phyloP scores from a whole-genome alignment of 2,113 vertebrate species.

The Ranitomeya imitator region DNA sequence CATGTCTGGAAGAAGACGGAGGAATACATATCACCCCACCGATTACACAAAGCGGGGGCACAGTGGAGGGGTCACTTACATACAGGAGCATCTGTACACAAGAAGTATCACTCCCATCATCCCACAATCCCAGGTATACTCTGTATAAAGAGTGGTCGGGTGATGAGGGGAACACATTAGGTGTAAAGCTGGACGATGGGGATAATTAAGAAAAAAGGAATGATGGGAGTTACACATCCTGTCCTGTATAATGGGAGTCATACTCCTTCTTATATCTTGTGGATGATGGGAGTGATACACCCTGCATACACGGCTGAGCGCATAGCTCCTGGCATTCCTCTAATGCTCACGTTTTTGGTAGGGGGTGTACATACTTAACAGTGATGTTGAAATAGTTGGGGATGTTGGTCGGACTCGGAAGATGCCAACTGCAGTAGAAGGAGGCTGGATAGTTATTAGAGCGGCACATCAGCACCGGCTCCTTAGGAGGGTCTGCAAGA shows the following conservation, averaged over 20 bases:
- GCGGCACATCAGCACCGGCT: conserved; percentile 86
- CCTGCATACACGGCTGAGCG: background rate
- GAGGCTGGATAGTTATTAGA: conserved; percentile 96
- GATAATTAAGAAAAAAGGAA: too few species aligned
- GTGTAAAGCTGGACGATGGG: too few species aligned
- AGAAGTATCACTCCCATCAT: background rate
- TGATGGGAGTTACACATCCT: too few species aligned
- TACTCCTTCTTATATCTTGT: too few species aligned
- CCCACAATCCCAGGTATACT: too few species aligned
- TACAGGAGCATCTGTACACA: background rate
- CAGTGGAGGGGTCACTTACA: background rate
- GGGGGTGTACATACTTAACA: conserved; percentile 82
- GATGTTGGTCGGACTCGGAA: conserved; percentile 84
- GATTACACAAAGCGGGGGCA: too few species aligned
- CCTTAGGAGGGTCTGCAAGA: conserved; percentile 77
- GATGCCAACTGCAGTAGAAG: conserved; percentile 98
- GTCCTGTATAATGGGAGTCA: too few species aligned
- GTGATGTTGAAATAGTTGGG: conserved; percentile 91
- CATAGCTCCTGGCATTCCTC: too few species aligned
- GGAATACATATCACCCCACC: background rate
- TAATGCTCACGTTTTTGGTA: too few species aligned
- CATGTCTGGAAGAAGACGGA: conserved; percentile 73
- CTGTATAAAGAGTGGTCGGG: too few species aligned
- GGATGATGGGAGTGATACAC: background rate
- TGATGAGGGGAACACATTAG: too few species aligned